Conservation (phyloP, 1,140 invertebrate genomes). For the Phocides pigmalion region DNA sequence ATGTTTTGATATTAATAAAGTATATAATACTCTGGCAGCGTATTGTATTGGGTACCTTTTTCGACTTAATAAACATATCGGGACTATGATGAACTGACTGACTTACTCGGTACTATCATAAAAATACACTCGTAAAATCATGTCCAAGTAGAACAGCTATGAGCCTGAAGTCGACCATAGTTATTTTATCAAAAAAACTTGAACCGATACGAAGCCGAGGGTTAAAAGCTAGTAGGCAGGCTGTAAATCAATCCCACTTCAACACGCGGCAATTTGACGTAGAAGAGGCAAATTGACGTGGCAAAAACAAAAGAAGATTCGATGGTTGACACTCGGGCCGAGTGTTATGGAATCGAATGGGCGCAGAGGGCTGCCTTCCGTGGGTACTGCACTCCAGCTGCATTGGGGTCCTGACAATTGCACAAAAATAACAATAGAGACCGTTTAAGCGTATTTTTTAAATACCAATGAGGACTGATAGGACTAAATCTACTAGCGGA, state of each 20-base stretch:
- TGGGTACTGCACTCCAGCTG: slow-evolving; percentile 49
- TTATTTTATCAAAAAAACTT: no score
- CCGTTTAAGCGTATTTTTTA: neutral
- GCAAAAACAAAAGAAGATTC: slow-evolving; percentile 32
- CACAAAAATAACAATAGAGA: slow-evolving; percentile 7
- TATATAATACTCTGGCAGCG: no score
- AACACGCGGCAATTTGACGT: slow-evolving; percentile 13
- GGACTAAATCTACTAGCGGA: no score
- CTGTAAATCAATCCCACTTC: neutral
- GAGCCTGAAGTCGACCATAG: no score
- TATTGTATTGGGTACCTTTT: no score
- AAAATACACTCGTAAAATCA: no score
- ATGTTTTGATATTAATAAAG: no score
- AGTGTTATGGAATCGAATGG: slow-evolving; percentile 45
- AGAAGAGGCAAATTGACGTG: slow-evolving; percentile 3
- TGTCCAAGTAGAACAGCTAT: no score
- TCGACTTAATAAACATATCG: no score
- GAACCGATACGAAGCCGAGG: no score
- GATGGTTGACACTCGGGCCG: slow-evolving; percentile 19
- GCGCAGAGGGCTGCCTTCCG: slow-evolving; percentile 47
- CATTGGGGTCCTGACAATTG: slow-evolving; percentile 30
- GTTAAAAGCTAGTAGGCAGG: neutral
- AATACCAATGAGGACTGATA: neutral
- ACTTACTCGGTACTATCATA: no score
- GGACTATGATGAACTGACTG: no score